These are phyloP conservation scores for Pristionchus maxplancki DNA, from an alignment of 2,888 invertebrate species.

Conservation along the genomic window DNA sequence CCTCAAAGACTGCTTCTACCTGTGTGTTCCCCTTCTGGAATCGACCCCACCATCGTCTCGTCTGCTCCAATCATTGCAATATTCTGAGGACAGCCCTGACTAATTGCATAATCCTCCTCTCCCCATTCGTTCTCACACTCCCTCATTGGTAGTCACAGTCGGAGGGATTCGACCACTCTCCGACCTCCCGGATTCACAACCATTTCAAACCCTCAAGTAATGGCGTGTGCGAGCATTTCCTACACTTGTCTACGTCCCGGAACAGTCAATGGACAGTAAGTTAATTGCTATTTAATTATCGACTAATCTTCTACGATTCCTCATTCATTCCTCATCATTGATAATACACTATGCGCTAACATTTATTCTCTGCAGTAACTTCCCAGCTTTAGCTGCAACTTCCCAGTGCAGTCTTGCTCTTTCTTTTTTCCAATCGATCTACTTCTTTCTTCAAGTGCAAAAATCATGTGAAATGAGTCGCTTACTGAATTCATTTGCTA, in stretches of 20 bases:
- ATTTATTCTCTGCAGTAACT: no score
- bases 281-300: background rate
- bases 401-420: no score
- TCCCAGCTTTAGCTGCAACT: no score
- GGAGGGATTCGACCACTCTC: background rate
- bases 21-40: background rate
- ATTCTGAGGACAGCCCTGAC: background rate
- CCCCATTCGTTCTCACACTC: background rate
- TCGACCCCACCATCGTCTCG: background rate
- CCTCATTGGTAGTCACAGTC: background rate
- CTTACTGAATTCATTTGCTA: background rate
- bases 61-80: background rate
- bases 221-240: slow-evolving; percentile 67
- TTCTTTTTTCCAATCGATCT: background rate
- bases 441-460: background rate
- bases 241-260: slow-evolving; percentile 62
- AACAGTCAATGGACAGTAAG: slow-evolving; percentile 68
- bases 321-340: no score
- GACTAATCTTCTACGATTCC: no score
- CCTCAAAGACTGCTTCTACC: background rate
- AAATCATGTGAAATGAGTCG: background rate
- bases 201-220: background rate
- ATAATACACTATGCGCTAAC: no score
- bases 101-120: slow-evolving; percentile 3
- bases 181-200: background rate